phyloP scores from a whole-genome alignment of 1,140 invertebrate species.

The Trichonephila clavipes region DNA sequence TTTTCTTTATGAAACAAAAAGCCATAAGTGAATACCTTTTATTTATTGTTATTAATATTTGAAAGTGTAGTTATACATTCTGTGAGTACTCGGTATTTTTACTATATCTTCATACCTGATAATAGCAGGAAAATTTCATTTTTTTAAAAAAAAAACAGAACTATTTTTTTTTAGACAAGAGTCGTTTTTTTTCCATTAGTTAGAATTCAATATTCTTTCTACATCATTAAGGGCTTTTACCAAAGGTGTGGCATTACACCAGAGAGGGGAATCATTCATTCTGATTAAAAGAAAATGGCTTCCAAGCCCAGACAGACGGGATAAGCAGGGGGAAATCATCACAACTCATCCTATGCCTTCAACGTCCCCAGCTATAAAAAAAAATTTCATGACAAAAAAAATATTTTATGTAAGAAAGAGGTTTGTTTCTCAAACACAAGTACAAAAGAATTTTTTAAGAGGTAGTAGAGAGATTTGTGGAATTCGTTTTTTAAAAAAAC shows the following conservation, averaged over 20 bases:
- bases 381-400: not conserved
- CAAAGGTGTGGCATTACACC: not conserved
- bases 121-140: not conserved
- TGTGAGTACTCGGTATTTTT: too few relatives aligned
- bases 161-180: too few relatives aligned
- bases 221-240: constrained; percentile 5
- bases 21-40: too few relatives aligned
- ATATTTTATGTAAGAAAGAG: not conserved
- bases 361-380: not conserved
- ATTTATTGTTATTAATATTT: too few relatives aligned
- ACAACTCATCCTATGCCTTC: not conserved
- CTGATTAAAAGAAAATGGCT: constrained; percentile 12
- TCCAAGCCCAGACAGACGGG: not conserved
- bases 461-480: not conserved
- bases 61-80: too few relatives aligned
- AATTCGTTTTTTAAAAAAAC: not conserved
- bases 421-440: not conserved
- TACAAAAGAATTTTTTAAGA: not conserved
- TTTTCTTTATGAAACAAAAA: too few relatives aligned
- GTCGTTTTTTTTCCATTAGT: not conserved
- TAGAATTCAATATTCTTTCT: not conserved
- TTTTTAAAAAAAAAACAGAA: not conserved
- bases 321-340: not conserved
- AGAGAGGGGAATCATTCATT: not conserved
- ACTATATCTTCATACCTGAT: too few relatives aligned